Base-by-base conservation (phyloP, 2,797 vertebrate genomes). In the Caiman crocodilus region DNA sequence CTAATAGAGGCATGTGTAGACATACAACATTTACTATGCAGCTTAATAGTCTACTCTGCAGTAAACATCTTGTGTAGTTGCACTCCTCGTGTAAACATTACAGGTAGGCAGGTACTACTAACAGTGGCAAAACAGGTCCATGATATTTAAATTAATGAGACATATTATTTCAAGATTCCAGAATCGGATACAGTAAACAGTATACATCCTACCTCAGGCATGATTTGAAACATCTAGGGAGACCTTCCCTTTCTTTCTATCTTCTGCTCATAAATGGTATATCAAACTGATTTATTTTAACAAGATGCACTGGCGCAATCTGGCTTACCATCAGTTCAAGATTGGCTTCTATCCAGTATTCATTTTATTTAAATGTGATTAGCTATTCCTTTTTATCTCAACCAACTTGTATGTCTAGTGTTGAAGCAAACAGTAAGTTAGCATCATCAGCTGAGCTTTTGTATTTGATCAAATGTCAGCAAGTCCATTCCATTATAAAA, bases 351-450 rank as follows among this genome's bases (percentile, higher is more conserved):
- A 6, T 65, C 58, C 42, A 65, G 23, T 17, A 28, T 80, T 92
- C 28, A 28, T 14, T 91, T 83, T 28, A 82, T 92, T 90, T 87
- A 82, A 85, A 75, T 87, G 55, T 60, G 9, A 77, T 81, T 77
- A 87, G 8, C 63, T 90, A 32, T 80, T 90, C 59, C 73, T 71
- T 93, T 93, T 85, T 14, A 58, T 87, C 55, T 90, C 18, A 1
- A 89, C 90, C 87, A 10, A 85, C 26, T 79, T 76, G 14, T 73
- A 58, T 89, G 82, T 85, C 59, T 74, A 2, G 32, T 59, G 56
- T n/a, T 73, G n/a, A 14, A 91, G 73, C 81, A 92, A 90, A 64
- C 25, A 75, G 28, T 18, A 82, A 90, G n/a, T 15, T 63, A 35
- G 26, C 59, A 17, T 61, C 67, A 80, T 2, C 20, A 10, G 14